Conservation (phyloP, 2,113 vertebrate species). For the Alouatta palliata region DNA sequence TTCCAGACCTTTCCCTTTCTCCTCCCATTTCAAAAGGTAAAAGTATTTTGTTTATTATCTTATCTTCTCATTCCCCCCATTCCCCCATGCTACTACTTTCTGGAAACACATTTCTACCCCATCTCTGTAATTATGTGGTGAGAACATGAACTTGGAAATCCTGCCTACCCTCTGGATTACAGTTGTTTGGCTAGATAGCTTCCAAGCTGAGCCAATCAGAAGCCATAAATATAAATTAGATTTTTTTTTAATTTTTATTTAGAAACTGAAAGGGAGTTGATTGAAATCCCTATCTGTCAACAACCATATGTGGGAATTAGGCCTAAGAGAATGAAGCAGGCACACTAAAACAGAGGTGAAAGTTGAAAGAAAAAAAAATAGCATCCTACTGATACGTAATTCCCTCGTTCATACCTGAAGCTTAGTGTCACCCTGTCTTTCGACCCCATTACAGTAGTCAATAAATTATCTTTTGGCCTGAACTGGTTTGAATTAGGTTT, state of each 20-base stretch:
- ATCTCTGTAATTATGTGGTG: not conserved
- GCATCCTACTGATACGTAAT: not conserved
- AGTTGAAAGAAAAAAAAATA: not conserved
- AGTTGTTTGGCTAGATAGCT: not conserved
- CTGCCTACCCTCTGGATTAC: not conserved
- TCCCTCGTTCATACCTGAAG: not conserved
- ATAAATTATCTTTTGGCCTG: not conserved
- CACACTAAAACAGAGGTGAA: not conserved
- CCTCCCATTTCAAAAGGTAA: not conserved
- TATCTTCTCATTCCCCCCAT: not conserved
- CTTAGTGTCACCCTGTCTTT: not conserved
- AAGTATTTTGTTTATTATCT: not conserved
- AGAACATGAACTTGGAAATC: not conserved
- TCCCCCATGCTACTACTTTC: not conserved
- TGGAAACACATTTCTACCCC: not conserved
- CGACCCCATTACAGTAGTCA: not conserved
- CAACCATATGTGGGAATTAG: not conserved
- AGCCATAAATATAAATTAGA: not conserved
- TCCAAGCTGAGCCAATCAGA: not conserved
- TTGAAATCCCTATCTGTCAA: not conserved
- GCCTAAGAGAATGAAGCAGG: not conserved
- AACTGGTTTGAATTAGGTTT: not conserved
- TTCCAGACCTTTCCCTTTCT: not conserved
- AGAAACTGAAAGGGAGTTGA: slow-evolving; percentile 27
- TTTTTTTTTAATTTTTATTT: not conserved